These are phyloP conservation scores for Tarsius wallacei DNA, from an alignment of 2,797 vertebrate genomes.

Conservation along the genomic window DNA sequence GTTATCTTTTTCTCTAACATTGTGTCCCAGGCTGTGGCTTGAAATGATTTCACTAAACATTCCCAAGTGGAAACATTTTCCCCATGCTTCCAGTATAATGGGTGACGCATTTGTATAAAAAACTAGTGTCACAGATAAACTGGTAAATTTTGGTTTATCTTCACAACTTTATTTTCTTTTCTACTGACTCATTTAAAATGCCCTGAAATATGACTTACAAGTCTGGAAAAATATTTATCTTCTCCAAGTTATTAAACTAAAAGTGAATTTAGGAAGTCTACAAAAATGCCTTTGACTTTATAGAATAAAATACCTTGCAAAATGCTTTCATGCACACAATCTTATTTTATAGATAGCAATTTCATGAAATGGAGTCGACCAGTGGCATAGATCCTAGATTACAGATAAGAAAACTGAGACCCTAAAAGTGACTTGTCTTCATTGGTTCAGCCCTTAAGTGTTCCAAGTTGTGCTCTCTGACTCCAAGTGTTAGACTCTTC, in stretches of 20 bases:
- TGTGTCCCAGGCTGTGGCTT: constrained; percentile 45
- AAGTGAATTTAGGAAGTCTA: constrained; percentile 41
- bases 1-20: constrained; percentile 60
- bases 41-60: constrained; percentile 64
- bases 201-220: not conserved
- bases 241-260: constrained; percentile 53
- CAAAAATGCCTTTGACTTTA: constrained; percentile 49
- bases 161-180: not conserved
- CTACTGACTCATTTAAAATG: constrained; percentile 55
- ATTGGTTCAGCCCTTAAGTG: not conserved
- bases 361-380: not conserved
- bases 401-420: not conserved
- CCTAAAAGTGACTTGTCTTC: not conserved
- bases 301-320: constrained; percentile 15
- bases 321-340: not conserved
- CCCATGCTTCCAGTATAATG: not conserved
- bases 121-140: not conserved
- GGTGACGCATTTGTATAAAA: constrained; percentile 31
- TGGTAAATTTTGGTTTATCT: constrained; percentile 11
- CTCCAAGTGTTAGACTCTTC: not conserved
- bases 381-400: not conserved
- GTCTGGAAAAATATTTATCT: constrained; percentile 20
- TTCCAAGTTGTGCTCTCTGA: not conserved
- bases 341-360: not conserved
- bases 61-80: constrained; percentile 39